Evolutionary conservation across 2,888 invertebrate species (phyloP), one percentile per base, ranked within the genome.

Genomic region (Suillia variegata): DNA sequence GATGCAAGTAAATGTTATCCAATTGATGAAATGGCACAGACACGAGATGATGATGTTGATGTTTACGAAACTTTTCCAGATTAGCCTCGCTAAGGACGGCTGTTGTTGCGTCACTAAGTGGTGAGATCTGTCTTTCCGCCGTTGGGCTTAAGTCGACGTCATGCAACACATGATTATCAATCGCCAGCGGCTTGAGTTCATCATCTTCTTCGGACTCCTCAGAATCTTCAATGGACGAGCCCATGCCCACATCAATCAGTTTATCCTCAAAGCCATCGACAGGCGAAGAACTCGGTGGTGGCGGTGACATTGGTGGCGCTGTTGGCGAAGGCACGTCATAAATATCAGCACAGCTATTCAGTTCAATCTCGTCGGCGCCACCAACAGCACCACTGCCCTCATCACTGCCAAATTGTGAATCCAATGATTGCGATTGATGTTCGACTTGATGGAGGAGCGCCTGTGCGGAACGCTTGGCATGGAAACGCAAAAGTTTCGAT

Each of bases 131-230:
- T 0, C 62, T 62, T 31, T 69, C 66, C 22, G 34, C 22, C 18
- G 56, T 45, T 10, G 62, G 33, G 12, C 45, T 61, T 24, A 66
- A 62, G 38, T 77, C 77, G 53, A 74, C 67, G 21, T 79, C 78
- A 22, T 72, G 70, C 45, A 79, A 65, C 2, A 79, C 76, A 61
- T 81, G 81, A 71, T 81, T 81, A 60, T 81, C 82, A 26, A 80
- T 74, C 8, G 82, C 80, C 59, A 82, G 65, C 2, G 82, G 82
- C 56, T 82, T 80, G 13, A 82, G 66, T 52, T 82, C 80, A 63
- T 82, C 82, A 47, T 81, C 80, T 61, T 80, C 82, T 60, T 82
- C 82, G 0, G 82, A 80, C 50, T 80, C 79, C 61, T 74, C 77
- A 0, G 79, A 77, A 22, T 77, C 76, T 1, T 73, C 76, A 15